Conservation (phyloP, 2,888 invertebrate genomes). For the Mayetiola destructor region DNA sequence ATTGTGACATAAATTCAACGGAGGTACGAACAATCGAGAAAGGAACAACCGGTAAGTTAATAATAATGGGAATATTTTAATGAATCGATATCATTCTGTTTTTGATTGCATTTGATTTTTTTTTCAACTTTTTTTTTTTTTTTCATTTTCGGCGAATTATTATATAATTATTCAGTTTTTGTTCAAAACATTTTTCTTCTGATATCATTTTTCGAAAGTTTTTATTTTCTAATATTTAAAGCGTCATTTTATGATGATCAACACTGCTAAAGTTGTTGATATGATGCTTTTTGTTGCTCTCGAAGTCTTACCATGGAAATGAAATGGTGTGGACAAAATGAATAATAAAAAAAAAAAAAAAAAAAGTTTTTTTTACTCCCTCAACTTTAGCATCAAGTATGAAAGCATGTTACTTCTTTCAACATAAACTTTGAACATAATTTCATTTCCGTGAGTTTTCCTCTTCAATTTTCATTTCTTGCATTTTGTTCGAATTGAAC, state of each 20-base stretch:
- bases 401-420: too few relatives aligned
- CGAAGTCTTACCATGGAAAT: too few relatives aligned
- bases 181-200: not conserved
- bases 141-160: not conserved
- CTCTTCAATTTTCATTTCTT: not conserved
- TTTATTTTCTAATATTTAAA: not conserved
- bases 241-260: not conserved
- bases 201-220: constrained; percentile 1
- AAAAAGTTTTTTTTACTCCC: not conserved
- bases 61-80: not conserved
- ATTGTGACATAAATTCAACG: too few relatives aligned
- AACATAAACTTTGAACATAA: not conserved
- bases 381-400: not conserved
- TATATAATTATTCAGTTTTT: not conserved
- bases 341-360: not conserved
- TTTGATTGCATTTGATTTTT: too few relatives aligned
- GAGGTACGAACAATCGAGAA: not conserved
- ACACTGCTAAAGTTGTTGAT: not conserved
- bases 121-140: not conserved
- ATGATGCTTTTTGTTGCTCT: not conserved
- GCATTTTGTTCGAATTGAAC: too few relatives aligned
- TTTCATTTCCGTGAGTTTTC: not conserved
- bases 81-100: not conserved
- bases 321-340: too few relatives aligned
- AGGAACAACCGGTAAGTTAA: constrained; percentile 2